These are phyloP conservation scores for Nothoprocta perdicaria DNA, from an alignment of 2,113 vertebrate genomes.

Conservation along the genomic window DNA sequence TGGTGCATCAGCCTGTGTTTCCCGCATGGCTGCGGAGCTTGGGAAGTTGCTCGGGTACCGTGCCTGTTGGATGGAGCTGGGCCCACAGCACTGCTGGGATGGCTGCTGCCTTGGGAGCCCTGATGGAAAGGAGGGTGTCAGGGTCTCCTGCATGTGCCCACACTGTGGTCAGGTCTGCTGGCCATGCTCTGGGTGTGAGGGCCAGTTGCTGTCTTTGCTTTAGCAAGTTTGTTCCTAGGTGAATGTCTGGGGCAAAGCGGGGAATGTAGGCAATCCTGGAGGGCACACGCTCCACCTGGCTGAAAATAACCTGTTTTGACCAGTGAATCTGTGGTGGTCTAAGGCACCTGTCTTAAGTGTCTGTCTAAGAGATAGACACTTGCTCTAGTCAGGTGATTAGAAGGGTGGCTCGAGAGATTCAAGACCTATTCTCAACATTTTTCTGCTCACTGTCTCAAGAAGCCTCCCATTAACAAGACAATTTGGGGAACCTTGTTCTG, in stretches of 20 bases:
- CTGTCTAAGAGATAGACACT: not conserved
- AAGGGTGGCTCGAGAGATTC: not conserved
- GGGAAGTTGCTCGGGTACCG: not conserved
- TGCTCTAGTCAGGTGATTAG: rapidly evolving
- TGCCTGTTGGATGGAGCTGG: not conserved
- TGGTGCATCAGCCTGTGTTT: not conserved
- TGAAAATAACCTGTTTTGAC: not conserved
- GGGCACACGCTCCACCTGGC: rapidly evolving
- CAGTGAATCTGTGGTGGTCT: not conserved
- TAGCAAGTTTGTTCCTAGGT: not conserved
- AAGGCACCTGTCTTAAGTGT: too few relatives aligned
- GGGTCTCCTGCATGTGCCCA: not conserved
- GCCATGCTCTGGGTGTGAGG: not conserved
- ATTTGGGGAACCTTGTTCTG: not conserved
- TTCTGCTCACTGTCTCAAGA: not conserved
- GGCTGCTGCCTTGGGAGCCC: not conserved
- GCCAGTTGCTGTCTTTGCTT: not conserved
- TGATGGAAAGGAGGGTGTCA: not conserved
- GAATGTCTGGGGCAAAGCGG: rapidly evolving
- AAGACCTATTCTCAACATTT: not conserved
- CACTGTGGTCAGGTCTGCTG: not conserved
- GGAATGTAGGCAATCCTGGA: not conserved
- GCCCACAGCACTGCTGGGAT: not conserved
- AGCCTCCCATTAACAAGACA: not conserved
- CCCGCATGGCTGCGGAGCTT: not conserved